A percentile compares a stretch with the other conserved stretches of the same genome.
phyloP scores from a whole-genome alignment of 2,113 vertebrate species.

The Corapipo altera region DNA sequence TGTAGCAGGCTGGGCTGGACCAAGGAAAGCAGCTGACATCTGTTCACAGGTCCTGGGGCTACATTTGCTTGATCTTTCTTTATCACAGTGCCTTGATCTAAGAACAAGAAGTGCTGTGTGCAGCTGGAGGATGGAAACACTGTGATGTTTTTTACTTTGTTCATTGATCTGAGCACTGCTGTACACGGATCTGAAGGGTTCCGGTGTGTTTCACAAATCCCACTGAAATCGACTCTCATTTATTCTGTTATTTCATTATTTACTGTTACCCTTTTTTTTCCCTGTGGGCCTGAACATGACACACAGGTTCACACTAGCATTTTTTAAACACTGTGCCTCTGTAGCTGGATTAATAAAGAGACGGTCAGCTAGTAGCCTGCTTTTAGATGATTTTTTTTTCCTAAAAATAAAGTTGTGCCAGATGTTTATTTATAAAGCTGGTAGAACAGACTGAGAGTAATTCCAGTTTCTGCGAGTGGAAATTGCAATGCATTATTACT shows the following conservation, averaged over 20 bases:
- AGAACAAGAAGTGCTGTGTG: constrained; percentile 10
- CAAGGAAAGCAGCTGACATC: constrained; percentile 27
- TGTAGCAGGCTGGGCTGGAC: constrained; percentile 1
- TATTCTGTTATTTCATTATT: constrained; percentile 22
- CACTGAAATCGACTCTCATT: not conserved
- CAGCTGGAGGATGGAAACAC: not conserved
- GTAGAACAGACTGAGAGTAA: constrained; percentile 69
- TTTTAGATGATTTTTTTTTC: constrained; percentile 51
- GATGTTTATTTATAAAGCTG: constrained; percentile 71
- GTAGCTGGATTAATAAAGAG: constrained; percentile 38
- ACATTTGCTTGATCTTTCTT: not conserved
- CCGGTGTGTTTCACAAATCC: not conserved
- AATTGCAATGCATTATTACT: constrained; percentile 75
- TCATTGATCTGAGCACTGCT: constrained; percentile 23
- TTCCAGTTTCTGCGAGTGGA: constrained; percentile 71
- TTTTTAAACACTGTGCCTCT: constrained; percentile 22
- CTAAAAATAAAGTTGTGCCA: constrained; percentile 67
- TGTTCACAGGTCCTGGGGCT: constrained; percentile 26
- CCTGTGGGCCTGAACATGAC: not conserved
- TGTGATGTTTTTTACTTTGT: constrained; percentile 1
- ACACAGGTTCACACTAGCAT: not conserved
- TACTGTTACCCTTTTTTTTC: not conserved
- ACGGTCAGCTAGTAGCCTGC: constrained; percentile 28
- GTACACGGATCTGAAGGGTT: not conserved
- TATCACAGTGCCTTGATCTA: not conserved